These are phyloP conservation scores for Puma concolor DNA, from an alignment of 2,113 vertebrate species.

Conservation along the genomic window DNA sequence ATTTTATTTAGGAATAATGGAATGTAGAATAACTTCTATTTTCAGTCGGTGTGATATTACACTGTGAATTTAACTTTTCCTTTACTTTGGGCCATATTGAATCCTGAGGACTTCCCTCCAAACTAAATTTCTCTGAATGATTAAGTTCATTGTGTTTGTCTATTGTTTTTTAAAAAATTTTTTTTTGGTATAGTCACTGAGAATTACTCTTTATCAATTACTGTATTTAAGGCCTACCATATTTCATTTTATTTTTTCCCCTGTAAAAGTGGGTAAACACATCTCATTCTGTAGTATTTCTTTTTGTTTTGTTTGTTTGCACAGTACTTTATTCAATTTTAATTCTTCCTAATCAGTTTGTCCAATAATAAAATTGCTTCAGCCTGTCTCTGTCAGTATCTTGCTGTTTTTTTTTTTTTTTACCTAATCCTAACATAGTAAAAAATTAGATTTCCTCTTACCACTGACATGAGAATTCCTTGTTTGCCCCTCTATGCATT, in stretches of 20 bases:
- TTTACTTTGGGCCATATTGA: not conserved
- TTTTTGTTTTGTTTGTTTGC: not conserved
- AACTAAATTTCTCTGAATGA: not conserved
- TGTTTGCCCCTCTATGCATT: not conserved
- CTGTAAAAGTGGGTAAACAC: not conserved
- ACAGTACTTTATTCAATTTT: not conserved
- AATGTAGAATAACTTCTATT: not conserved
- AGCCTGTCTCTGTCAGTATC: not conserved
- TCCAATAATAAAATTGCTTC: constrained; percentile 6
- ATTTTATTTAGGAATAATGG: not conserved
- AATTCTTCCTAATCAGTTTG: not conserved
- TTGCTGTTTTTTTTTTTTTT: constrained; percentile 14
- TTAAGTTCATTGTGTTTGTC: not conserved
- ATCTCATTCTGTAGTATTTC: not conserved
- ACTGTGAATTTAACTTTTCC: constrained; percentile 12
- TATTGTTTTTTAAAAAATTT: not conserved
- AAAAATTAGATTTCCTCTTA: not conserved
- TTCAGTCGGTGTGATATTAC: not conserved
- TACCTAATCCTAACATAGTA: not conserved
- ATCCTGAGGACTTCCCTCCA: not conserved
- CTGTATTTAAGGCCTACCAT: not conserved
- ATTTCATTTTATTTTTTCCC: not conserved
- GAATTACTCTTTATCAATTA: not conserved
- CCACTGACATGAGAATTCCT: not conserved
- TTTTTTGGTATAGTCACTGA: not conserved